phyloP scores from a whole-genome alignment of 1,140 invertebrate genomes.

The Lerema accius region DNA sequence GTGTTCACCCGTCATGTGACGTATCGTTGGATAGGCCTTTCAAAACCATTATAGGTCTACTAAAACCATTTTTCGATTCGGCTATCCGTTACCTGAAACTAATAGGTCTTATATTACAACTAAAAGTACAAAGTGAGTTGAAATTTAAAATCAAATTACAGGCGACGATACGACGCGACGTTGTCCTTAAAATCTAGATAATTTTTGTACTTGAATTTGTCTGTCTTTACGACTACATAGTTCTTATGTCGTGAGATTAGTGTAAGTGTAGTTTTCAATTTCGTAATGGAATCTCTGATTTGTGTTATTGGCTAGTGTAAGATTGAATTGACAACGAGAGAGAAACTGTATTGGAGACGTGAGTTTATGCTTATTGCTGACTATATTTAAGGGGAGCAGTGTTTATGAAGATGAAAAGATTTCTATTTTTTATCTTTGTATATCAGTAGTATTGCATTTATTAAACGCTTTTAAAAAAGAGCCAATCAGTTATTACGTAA shows the following conservation, averaged over 20 bases:
- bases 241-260: background rate
- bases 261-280: slow-evolving; percentile 48
- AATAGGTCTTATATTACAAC: too few species aligned
- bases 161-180: background rate
- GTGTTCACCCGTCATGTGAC: too few species aligned
- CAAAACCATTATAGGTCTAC: too few species aligned
- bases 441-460: too few species aligned
- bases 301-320: slow-evolving; percentile 23
- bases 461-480: too few species aligned
- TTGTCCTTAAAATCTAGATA: background rate
- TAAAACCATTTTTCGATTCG: too few species aligned
- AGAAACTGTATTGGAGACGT: slow-evolving; percentile 8
- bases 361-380: slow-evolving; percentile 11
- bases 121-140: too few species aligned
- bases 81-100: too few species aligned
- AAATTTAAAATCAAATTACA: background rate
- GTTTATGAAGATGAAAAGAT: background rate
- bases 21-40: too few species aligned
- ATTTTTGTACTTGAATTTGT: too few species aligned
- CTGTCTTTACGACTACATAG: slow-evolving; percentile 37
- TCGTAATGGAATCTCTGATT: slow-evolving; percentile 45
- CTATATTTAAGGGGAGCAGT: slow-evolving; percentile 7
- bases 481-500: too few species aligned
- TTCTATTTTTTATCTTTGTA: too few species aligned
- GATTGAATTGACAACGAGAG: slow-evolving; percentile 2